Base-by-base conservation (phyloP, 2,797 vertebrate genomes). In the Pseudochromis fuscus region DNA sequence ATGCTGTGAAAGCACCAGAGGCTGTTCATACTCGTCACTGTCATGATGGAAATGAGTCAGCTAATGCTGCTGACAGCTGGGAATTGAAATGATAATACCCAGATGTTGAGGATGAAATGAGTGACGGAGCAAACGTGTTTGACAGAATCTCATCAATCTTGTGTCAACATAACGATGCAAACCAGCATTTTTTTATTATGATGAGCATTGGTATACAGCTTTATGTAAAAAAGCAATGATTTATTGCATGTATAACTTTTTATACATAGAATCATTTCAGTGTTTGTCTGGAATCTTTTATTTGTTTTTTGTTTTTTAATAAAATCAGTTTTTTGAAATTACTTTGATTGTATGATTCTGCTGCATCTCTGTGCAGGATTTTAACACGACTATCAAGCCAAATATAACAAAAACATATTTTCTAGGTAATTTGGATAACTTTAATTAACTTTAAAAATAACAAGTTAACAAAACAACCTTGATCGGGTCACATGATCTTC, bases 31-130 rank as follows among this genome's bases (percentile, higher is more conserved):
- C 61, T 30, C 52, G 23, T 76, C 73, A 52, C 58, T 71, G 73
- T 75, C 66, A 23, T 8, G 19, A 67, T 68, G 64, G 55, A 63
- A 72, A 70, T 75, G 78, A 88, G 64, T 80, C 79, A n/a, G 65
- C 67, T 67, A 44, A 56, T 51, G 45, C 66, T 55, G 75, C 72
- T 52, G 67, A 68, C 71, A 76, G 66, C 70, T 67, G 59, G 38
- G 66, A 71, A 40, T 56, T 30, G 31, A 59, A 77, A 58, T 74
- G 77, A 82, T 72, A 38, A 72, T 45, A 37, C 15, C 46, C 76
- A 81, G 56, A 86, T 70, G 52, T 52, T 44, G 12, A 52, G 25
- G 53, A 30, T 59, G 57, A 80, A 72, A 60, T 56, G 19, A 71
- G 37, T 49, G 49, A 67, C 23, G 40, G 38, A 50, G 35, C 46